These are phyloP conservation scores for Ectemnius cavifrons DNA, from an alignment of 2,888 invertebrate species.

Conservation along the genomic window DNA sequence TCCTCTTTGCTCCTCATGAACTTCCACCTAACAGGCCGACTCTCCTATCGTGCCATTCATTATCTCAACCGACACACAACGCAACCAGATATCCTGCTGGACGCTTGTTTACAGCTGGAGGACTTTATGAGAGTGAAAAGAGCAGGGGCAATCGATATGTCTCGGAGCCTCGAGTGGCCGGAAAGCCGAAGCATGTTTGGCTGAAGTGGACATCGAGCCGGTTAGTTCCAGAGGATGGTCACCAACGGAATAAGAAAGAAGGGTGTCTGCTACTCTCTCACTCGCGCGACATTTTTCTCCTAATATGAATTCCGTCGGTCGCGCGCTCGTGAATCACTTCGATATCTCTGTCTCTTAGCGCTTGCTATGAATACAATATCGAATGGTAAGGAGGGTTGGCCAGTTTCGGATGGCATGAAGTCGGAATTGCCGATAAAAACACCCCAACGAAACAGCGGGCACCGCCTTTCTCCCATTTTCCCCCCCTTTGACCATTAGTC, in stretches of 20 bases:
- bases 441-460: conserved; percentile 44
- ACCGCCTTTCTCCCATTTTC: conserved; percentile 41
- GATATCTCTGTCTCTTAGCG: conserved; percentile 64
- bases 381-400: conserved; percentile 52
- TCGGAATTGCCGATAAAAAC: conserved; percentile 65
- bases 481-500: conserved; percentile 32
- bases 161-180: conserved; percentile 22
- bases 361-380: conserved; percentile 71
- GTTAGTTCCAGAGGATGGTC: conserved; percentile 28
- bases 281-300: conserved; percentile 53
- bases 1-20: conserved; percentile 68
- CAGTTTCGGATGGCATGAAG: conserved; percentile 52
- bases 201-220: conserved; percentile 30
- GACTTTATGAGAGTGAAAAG: conserved; percentile 11
- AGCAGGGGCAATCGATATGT: conserved; percentile 25
- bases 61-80: too few relatives aligned
- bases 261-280: not conserved
- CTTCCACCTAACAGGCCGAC: conserved; percentile 49
- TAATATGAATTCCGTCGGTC: conserved; percentile 63
- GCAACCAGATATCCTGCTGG: not conserved
- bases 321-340: conserved; percentile 59
- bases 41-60: too few relatives aligned
- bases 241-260: conserved; percentile 14
- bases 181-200: not conserved
- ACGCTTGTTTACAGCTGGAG: not conserved